These are phyloP conservation scores for Bovichtus variegatus DNA, from an alignment of 2,797 vertebrate genomes.

Conservation along the genomic window DNA sequence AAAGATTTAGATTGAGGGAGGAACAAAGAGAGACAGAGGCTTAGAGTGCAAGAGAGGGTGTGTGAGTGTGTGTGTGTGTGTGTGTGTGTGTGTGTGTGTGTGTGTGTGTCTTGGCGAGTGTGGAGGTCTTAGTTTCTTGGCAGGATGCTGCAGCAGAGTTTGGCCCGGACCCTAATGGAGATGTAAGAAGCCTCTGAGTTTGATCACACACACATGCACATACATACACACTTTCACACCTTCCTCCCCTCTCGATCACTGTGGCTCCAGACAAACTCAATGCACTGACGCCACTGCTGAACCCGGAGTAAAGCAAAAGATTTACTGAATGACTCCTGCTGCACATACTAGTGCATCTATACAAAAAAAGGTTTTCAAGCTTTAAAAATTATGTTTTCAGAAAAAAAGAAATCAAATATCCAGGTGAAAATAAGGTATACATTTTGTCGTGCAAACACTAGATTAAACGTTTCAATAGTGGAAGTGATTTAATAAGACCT, in stretches of 20 bases:
- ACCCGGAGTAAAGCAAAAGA: slow-evolving; percentile 22
- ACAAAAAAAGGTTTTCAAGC: neutral
- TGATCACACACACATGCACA: slow-evolving; percentile 34
- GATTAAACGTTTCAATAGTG: too few species aligned
- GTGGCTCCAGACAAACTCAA: slow-evolving; percentile 58
- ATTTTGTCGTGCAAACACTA: neutral
- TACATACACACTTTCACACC: slow-evolving; percentile 41
- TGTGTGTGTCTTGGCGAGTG: slow-evolving; percentile 51
- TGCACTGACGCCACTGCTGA: slow-evolving; percentile 53
- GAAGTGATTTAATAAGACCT: neutral
- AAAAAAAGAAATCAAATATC: neutral
- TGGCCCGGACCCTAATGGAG: slow-evolving; percentile 75
- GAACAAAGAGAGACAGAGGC: slow-evolving; percentile 64
- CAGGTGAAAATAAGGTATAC: neutral
- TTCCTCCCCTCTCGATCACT: slow-evolving; percentile 32
- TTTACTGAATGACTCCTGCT: slow-evolving; percentile 4
- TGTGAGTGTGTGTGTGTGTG: slow-evolving; percentile 43
- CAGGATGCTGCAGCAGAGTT: slow-evolving; percentile 65
- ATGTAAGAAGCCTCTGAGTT: slow-evolving; percentile 69
- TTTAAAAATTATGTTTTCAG: neutral
- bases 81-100: slow-evolving; percentile 46
- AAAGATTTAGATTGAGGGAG: slow-evolving; percentile 55
- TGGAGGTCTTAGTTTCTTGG: slow-evolving; percentile 74
- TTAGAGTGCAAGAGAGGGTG: slow-evolving; percentile 37
- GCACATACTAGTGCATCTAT: neutral